phyloP scores from a whole-genome alignment of 2,888 invertebrate species.

The Morpho deidamia region DNA sequence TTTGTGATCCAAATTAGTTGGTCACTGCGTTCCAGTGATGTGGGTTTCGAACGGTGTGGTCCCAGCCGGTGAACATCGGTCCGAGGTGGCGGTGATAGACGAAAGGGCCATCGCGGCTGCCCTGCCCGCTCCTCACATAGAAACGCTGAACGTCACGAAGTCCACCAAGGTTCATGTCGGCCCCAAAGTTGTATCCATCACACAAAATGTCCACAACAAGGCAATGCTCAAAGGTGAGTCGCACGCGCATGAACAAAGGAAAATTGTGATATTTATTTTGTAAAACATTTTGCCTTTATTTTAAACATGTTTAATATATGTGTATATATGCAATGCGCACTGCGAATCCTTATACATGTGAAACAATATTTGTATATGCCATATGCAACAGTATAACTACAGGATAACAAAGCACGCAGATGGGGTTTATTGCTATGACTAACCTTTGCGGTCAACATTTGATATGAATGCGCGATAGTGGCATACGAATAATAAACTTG shows the following conservation, averaged over 20 bases:
- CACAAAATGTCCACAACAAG: slow-evolving; percentile 56
- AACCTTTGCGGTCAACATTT: too few relatives aligned
- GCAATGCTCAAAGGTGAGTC: slow-evolving; percentile 64
- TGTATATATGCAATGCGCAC: not conserved
- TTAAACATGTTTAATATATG: not conserved
- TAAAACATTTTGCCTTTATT: too few relatives aligned
- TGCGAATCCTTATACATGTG: not conserved
- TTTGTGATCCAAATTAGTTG: slow-evolving; percentile 21
- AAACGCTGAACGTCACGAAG: slow-evolving; percentile 50
- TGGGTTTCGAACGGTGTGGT: slow-evolving; percentile 34
- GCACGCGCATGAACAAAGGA: not conserved
- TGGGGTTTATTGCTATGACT: too few relatives aligned
- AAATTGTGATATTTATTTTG: too few relatives aligned
- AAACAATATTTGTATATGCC: not conserved
- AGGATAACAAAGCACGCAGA: too few relatives aligned
- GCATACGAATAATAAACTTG: too few relatives aligned
- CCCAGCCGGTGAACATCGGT: slow-evolving; percentile 17
- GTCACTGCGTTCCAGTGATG: slow-evolving; percentile 30
- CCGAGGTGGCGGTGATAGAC: slow-evolving; percentile 46
- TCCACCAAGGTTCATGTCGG: slow-evolving; percentile 58
- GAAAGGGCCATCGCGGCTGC: slow-evolving; percentile 33
- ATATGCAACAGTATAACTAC: not conserved
- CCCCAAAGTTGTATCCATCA: slow-evolving; percentile 57
- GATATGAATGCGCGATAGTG: too few relatives aligned
- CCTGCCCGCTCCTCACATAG: slow-evolving; percentile 36